A percentile compares a stretch with the other conserved stretches of the same genome.
Evolutionary conservation across 2,113 vertebrate species (phyloP).

Genomic region (Ceyx margarethae): DNA sequence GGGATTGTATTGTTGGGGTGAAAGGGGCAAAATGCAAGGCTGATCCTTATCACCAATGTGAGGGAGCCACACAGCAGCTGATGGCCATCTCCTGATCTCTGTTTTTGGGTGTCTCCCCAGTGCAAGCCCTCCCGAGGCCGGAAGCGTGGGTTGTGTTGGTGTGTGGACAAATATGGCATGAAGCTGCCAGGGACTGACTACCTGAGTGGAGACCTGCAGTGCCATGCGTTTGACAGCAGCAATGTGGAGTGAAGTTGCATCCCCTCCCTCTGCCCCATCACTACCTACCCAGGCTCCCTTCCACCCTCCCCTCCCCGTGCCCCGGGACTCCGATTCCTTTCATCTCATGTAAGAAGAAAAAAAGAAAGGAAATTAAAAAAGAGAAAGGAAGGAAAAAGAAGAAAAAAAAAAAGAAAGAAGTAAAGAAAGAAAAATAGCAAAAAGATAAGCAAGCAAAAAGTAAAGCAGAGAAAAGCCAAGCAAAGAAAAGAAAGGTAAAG

Average conservation of each 20-base stretch:
- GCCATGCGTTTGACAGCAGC: conserved; percentile 93
- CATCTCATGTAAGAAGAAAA: conserved; percentile 76
- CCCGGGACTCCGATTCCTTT: conserved; percentile 75
- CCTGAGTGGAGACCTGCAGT: conserved; percentile 91
- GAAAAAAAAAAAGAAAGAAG: background rate
- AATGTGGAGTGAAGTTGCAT: conserved; percentile 87
- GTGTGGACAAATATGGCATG: conserved; percentile 96
- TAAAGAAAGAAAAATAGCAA: background rate
- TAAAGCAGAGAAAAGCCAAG: background rate
- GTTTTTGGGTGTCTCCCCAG: conserved; percentile 68
- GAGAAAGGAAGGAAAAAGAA: background rate
- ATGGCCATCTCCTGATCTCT: background rate
- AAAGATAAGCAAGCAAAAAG: background rate
- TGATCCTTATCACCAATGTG: background rate
- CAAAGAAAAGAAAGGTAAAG: no score
- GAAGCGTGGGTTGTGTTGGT: conserved; percentile 97
- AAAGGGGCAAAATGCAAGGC: background rate
- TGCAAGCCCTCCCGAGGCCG: conserved; percentile 97
- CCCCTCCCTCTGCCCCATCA: conserved; percentile 70
- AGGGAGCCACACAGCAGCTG: fast-evolving
- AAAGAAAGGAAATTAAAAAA: conserved; percentile 63
- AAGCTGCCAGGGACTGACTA: conserved; percentile 94
- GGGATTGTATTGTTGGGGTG: background rate
- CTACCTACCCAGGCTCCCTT: conserved; percentile 62
- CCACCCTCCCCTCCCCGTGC: conserved; percentile 71